Evolutionary conservation across 2,888 invertebrate species (phyloP).

Genomic region (Leucoma salicis): DNA sequence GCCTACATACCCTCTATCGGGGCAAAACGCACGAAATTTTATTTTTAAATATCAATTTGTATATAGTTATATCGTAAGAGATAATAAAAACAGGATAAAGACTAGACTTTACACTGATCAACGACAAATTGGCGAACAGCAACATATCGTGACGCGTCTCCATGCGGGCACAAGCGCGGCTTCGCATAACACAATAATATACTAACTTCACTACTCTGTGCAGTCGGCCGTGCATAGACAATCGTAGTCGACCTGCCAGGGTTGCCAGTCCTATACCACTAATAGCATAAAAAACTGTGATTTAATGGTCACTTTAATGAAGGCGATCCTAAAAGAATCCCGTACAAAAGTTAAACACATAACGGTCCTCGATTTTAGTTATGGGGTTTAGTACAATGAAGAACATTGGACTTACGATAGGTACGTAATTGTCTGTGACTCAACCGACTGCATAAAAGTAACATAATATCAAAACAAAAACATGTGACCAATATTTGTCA

Average conservation of each 20-base stretch:
- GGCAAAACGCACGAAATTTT: constrained; percentile 63
- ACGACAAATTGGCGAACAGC: constrained; percentile 76
- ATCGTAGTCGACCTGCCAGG: not conserved
- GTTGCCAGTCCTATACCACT: no score
- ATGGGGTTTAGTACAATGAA: no score
- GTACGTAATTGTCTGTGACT: constrained; percentile 2
- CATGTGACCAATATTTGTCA: constrained; percentile 44
- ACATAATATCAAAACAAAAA: constrained; percentile 45
- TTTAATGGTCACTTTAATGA: no score
- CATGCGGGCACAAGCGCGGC: constrained; percentile 37
- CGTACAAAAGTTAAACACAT: no score
- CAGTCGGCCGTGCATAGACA: not conserved
- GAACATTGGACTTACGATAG: no score
- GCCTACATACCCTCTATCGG: constrained; percentile 61
- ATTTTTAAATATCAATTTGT: constrained; percentile 76
- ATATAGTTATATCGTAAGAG: constrained; percentile 74
- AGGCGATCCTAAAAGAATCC: no score
- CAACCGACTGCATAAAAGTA: constrained; percentile 30
- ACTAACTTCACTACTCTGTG: not conserved
- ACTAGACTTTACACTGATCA: constrained; percentile 83
- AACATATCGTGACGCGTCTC: constrained; percentile 60
- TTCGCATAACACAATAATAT: constrained; percentile 10
- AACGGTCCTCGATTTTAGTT: no score
- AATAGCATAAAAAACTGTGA: no score
- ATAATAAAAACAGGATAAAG: constrained; percentile 79